A percentile compares a stretch with the other conserved stretches of the same genome.
Conservation (phyloP, 2,888 invertebrate genomes). For the Netelia virgata region DNA sequence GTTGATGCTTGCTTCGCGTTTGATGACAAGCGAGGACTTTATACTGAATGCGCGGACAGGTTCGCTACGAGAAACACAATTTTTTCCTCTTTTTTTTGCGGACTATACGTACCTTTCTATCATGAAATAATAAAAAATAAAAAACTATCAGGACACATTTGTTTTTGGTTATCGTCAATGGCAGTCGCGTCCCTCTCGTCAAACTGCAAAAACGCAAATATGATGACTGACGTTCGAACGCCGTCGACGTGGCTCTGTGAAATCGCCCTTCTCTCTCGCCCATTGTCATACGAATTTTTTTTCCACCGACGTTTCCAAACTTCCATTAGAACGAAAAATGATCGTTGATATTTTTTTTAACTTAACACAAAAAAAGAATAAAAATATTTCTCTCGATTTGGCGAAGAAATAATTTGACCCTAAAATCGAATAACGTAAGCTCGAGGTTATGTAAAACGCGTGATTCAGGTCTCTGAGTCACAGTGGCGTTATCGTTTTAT, state of each 20-base stretch:
- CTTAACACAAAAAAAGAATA: neutral
- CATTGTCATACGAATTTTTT: neutral
- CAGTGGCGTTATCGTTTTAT: neutral
- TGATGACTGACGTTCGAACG: slow-evolving; percentile 77
- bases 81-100: slow-evolving; percentile 29
- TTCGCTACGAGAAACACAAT: slow-evolving; percentile 8
- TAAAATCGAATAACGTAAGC: neutral
- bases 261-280: neutral
- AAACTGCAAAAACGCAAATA: slow-evolving; percentile 78
- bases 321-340: neutral
- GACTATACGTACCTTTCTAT: neutral
- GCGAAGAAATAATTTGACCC: neutral
- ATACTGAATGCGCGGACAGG: slow-evolving; percentile 14
- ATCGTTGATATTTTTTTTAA: neutral
- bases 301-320: slow-evolving; percentile 3
- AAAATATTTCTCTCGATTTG: neutral
- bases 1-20: slow-evolving; percentile 16
- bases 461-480: neutral
- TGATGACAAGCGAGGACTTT: slow-evolving; percentile 40
- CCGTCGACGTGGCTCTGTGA: slow-evolving; percentile 19
- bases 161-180: slow-evolving; percentile 81
- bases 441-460: neutral
- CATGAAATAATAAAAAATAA: slow-evolving; percentile 36
- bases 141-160: slow-evolving; percentile 80
- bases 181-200: slow-evolving; percentile 67